Conservation (phyloP, 1,140 invertebrate genomes). For the Cryptotermes secundus region DNA sequence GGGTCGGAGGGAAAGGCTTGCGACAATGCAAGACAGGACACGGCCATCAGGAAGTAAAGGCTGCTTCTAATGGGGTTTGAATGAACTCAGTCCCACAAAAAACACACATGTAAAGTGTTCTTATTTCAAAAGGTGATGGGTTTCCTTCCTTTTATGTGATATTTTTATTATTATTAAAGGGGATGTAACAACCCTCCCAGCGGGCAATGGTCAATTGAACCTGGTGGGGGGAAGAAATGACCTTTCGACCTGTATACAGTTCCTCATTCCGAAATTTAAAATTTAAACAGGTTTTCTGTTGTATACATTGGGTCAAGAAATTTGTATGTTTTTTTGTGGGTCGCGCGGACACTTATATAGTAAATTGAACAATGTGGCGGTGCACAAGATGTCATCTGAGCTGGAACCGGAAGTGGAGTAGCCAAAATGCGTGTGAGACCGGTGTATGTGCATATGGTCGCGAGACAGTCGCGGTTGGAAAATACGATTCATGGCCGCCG, state of each 20-base stretch:
- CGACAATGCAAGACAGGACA: background rate
- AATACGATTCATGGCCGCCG: too few relatives aligned
- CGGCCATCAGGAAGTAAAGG: background rate
- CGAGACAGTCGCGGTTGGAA: background rate
- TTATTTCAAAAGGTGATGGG: slow-evolving; percentile 14
- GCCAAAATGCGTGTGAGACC: background rate
- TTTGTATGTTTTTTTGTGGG: background rate
- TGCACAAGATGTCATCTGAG: slow-evolving; percentile 1
- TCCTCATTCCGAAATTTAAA: slow-evolving; percentile 10
- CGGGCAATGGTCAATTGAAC: background rate
- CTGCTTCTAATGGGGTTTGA: slow-evolving; percentile 5
- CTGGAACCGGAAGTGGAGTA: background rate
- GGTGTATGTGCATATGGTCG: background rate
- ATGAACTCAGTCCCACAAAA: background rate
- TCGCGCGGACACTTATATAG: background rate
- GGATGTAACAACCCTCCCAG: slow-evolving; percentile 4
- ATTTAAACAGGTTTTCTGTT: slow-evolving; percentile 6
- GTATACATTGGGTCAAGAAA: background rate
- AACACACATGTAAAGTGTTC: background rate
- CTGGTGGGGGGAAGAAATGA: background rate
- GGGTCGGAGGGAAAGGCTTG: background rate
- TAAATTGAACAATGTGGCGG: background rate
- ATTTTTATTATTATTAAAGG: slow-evolving; percentile 17
- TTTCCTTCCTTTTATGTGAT: slow-evolving; percentile 6
- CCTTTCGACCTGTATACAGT: background rate